phyloP scores from a whole-genome alignment of 2,113 vertebrate genomes.

The Megaptera novaeangliae region DNA sequence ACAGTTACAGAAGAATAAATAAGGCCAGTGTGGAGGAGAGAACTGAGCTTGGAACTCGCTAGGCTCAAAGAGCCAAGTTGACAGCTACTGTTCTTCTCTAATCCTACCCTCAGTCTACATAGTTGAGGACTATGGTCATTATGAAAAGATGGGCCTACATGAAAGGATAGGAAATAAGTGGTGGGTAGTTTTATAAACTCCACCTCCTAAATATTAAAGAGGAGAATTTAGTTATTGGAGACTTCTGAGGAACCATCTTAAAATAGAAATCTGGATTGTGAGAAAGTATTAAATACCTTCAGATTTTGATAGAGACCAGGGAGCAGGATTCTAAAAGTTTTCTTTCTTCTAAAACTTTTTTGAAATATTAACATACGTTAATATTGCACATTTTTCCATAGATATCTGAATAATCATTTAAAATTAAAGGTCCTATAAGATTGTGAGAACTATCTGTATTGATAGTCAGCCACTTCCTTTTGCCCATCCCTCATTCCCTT shows the following conservation, averaged over 20 bases:
- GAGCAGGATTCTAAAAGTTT: neutral
- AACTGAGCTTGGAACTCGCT: rapidly evolving
- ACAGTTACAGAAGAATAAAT: rapidly evolving
- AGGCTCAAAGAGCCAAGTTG: neutral
- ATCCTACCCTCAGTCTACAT: neutral
- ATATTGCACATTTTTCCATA: neutral
- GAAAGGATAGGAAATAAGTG: rapidly evolving
- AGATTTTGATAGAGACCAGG: neutral
- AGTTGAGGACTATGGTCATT: neutral
- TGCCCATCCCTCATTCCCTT: neutral
- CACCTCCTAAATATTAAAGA: neutral
- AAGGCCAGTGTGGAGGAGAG: neutral
- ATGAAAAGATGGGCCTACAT: rapidly evolving
- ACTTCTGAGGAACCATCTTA: neutral
- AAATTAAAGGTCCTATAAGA: neutral
- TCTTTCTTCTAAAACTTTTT: neutral
- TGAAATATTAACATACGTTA: neutral
- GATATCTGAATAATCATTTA: neutral
- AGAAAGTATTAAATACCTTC: neutral
- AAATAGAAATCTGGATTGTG: neutral
- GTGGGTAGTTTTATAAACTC: neutral
- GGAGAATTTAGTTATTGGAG: neutral
- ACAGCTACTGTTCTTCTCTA: neutral
- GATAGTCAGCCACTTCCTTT: neutral
- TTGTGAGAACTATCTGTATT: neutral